Evolutionary conservation across 2,888 invertebrate genomes (phyloP).

Genomic region (Zele albiditarsus): DNA sequence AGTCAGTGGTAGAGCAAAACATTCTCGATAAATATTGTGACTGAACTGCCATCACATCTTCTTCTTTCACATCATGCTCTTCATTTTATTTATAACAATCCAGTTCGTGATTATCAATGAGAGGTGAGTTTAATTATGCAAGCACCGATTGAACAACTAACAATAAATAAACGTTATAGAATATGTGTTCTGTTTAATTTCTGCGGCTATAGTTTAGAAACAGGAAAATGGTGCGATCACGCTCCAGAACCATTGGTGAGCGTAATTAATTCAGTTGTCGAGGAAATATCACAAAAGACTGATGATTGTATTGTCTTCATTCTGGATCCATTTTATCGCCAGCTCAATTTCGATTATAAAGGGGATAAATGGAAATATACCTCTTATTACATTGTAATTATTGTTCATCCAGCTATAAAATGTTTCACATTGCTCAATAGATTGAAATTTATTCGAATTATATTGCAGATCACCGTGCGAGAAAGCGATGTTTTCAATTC

Average conservation of each 20-base stretch:
- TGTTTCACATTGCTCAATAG: neutral
- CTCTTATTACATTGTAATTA: constrained; percentile 18
- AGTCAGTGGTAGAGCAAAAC: too few relatives aligned
- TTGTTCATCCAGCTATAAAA: neutral
- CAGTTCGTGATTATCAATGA: constrained; percentile 20
- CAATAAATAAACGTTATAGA: neutral
- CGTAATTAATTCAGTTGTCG: constrained; percentile 56
- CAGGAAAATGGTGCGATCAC: constrained; percentile 36
- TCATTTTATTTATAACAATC: constrained; percentile 35
- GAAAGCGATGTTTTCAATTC: constrained; percentile 64
- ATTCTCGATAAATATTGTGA: too few relatives aligned
- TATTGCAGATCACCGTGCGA: constrained; percentile 58
- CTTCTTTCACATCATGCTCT: neutral
- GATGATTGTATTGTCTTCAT: constrained; percentile 63
- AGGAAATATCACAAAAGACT: constrained; percentile 58
- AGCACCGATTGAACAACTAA: neutral
- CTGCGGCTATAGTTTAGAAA: constrained; percentile 30
- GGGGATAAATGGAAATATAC: constrained; percentile 35
- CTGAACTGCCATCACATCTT: neutral
- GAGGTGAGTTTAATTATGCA: constrained; percentile 28
- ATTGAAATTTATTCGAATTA: constrained; percentile 25
- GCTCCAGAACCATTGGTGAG: constrained; percentile 52
- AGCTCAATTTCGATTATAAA: constrained; percentile 52
- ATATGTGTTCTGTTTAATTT: neutral
- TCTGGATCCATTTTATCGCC: constrained; percentile 61